Conservation (phyloP, 2,113 vertebrate genomes). For the Hirundichthys speculiger region DNA sequence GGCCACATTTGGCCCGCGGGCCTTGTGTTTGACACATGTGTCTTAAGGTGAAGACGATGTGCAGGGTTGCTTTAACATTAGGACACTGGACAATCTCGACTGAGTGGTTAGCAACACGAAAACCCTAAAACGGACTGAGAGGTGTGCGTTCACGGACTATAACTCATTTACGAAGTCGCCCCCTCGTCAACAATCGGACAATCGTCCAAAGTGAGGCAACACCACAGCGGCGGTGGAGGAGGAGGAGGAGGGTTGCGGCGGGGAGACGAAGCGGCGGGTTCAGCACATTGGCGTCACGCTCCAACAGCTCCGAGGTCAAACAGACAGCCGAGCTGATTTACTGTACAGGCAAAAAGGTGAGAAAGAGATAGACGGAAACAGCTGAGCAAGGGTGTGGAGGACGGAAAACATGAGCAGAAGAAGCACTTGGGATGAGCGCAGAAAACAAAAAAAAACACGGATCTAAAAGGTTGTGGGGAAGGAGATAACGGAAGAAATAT, state of each 20-base stretch:
- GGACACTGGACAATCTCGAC: no score
- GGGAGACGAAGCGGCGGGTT: conserved; percentile 61
- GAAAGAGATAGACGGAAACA: conserved; percentile 16
- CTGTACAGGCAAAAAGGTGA: conserved; percentile 33
- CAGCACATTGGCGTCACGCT: conserved; percentile 65
- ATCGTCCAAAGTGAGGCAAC: conserved; percentile 3
- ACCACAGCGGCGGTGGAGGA: not conserved
- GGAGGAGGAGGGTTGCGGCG: conserved; percentile 17
- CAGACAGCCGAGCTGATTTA: conserved; percentile 61
- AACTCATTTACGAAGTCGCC: no score
- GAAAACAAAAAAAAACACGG: conserved; percentile 8
- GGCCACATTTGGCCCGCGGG: no score
- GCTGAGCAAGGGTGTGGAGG: conserved; percentile 4
- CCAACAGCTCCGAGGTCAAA: conserved; percentile 69
- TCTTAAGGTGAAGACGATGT: no score
- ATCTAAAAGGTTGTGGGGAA: conserved; percentile 5
- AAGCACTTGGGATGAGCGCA: conserved; percentile 4
- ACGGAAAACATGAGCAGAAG: conserved; percentile 7
- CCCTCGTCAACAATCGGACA: no score
- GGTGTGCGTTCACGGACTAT: no score
- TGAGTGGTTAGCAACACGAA: no score
- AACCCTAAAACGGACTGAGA: no score
- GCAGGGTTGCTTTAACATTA: no score
- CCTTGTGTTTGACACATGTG: no score
- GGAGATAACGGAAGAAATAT: not conserved